Conservation (phyloP, 2,888 invertebrate species). For the Rutpela maculata region DNA sequence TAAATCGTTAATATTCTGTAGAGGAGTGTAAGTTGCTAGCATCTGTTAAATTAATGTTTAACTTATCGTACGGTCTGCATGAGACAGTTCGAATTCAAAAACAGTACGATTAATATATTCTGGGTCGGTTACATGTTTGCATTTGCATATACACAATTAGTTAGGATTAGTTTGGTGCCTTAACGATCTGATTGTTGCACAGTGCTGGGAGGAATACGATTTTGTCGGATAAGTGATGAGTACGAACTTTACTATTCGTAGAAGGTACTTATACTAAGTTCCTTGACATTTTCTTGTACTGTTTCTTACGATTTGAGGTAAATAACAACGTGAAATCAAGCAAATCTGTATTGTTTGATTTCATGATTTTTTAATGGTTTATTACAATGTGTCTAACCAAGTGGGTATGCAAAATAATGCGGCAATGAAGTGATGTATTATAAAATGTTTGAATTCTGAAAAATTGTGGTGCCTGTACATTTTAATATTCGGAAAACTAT, state of each 20-base stretch:
- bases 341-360: neutral
- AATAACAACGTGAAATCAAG: neutral
- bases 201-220: neutral
- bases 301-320: neutral
- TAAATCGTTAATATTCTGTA: slow-evolving; percentile 26
- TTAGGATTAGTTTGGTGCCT: slow-evolving; percentile 19
- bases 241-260: neutral
- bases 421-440: too few relatives aligned
- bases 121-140: slow-evolving; percentile 2
- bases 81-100: slow-evolving; percentile 30
- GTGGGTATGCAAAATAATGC: too few relatives aligned
- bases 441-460: too few relatives aligned
- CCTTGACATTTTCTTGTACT: neutral
- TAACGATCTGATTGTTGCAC: slow-evolving; percentile 16
- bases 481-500: too few relatives aligned
- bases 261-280: neutral
- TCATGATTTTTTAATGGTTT: neutral
- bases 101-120: slow-evolving; percentile 25
- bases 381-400: too few relatives aligned
- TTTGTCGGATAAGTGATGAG: neutral
- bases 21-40: slow-evolving; percentile 20
- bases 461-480: too few relatives aligned
- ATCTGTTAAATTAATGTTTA: slow-evolving; percentile 24
- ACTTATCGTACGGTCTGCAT: neutral
- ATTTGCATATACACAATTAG: slow-evolving; percentile 20